phyloP scores from a whole-genome alignment of 2,888 invertebrate genomes.

The Yponomeuta evonymella region DNA sequence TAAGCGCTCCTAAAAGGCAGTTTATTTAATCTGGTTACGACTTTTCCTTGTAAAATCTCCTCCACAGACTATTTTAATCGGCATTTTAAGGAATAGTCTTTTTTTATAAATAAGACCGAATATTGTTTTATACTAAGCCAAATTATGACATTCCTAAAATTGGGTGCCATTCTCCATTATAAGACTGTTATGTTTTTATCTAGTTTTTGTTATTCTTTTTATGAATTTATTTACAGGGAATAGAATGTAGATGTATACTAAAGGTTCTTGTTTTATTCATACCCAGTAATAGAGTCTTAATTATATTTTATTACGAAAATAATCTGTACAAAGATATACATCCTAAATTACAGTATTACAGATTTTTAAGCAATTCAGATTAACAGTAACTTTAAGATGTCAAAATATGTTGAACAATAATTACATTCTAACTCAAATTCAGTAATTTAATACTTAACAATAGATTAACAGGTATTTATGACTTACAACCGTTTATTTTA shows the following conservation, averaged over 20 bases:
- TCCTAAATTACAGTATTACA: neutral
- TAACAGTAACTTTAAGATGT: neutral
- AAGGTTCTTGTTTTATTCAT: neutral
- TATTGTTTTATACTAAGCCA: too few relatives aligned
- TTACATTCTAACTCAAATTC: neutral
- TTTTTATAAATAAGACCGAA: too few relatives aligned
- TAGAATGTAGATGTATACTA: neutral
- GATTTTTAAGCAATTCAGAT: neutral
- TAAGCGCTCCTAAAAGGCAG: too few relatives aligned
- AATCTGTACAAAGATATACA: conserved; percentile 29
- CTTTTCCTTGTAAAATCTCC: too few relatives aligned
- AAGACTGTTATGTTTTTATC: conserved; percentile 7
- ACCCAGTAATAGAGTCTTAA: neutral
- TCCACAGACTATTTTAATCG: too few relatives aligned
- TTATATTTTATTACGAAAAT: conserved; percentile 29
- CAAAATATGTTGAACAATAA: neutral
- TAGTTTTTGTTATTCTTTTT: neutral
- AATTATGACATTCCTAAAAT: neutral
- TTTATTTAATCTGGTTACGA: too few relatives aligned
- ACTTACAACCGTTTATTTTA: too few relatives aligned
- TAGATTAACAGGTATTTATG: too few relatives aligned
- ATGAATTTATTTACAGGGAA: neutral
- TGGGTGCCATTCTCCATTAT: neutral
- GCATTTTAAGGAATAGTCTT: too few relatives aligned
- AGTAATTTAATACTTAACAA: neutral